These are phyloP conservation scores for Helicolenus hilgendorfi DNA, from an alignment of 2,797 vertebrate genomes.

Conservation along the genomic window DNA sequence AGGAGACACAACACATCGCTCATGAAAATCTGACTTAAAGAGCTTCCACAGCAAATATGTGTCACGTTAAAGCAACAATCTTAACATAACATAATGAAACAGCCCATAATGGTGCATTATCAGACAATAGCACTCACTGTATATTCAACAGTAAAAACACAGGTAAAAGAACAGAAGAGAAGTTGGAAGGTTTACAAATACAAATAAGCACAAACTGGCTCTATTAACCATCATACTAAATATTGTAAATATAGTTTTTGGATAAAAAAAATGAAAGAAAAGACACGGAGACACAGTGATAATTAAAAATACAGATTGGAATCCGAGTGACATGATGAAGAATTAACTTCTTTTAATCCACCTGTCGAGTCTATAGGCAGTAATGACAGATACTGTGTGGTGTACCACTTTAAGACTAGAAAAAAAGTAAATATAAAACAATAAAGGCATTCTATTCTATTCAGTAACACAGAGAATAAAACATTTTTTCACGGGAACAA, in stretches of 20 bases:
- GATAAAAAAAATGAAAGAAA: too few relatives aligned
- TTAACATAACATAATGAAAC: neutral
- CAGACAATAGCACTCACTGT: neutral
- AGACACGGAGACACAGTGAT: too few relatives aligned
- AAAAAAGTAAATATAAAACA: neutral
- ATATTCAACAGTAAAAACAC: neutral
- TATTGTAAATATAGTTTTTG: neutral
- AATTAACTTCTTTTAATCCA: neutral
- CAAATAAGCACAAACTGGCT: neutral
- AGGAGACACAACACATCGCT: slow-evolving; percentile 36
- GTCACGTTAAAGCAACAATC: neutral
- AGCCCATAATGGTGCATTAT: neutral
- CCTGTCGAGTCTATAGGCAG: neutral
- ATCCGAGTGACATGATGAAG: neutral
- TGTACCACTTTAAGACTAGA: neutral
- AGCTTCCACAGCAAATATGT: neutral
- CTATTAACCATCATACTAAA: neutral
- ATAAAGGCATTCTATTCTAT: too few relatives aligned
- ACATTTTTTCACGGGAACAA: neutral
- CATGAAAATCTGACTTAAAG: neutral
- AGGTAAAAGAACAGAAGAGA: neutral
- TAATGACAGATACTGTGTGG: neutral
- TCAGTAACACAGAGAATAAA: neutral
- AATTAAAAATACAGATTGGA: neutral
- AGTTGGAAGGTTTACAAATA: neutral